A percentile compares a stretch with the other conserved stretches of the same genome.
Evolutionary conservation across 2,888 invertebrate species (phyloP).

Genomic region (Shargacucullia verbasci): DNA sequence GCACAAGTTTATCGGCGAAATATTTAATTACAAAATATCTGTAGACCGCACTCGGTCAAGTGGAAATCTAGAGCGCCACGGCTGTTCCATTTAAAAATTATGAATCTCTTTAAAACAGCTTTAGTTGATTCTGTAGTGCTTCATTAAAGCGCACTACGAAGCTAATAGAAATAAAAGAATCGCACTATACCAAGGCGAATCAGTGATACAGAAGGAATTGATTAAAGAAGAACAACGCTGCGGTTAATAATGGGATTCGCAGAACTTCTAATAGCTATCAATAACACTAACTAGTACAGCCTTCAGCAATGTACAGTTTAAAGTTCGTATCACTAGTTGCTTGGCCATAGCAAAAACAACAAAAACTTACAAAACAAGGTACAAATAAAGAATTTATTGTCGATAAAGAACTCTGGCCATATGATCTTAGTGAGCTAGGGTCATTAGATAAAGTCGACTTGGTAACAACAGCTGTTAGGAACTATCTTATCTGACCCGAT

Average conservation of each 20-base stretch:
- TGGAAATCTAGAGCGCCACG: conserved; percentile 21
- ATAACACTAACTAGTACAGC: conserved; percentile 14
- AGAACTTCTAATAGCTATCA: conserved; percentile 28
- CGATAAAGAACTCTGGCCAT: conserved; percentile 30
- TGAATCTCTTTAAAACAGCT: conserved; percentile 5
- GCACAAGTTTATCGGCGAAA: conserved; percentile 52
- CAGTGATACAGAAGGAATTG: conserved; percentile 25
- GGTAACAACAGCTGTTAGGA: conserved; percentile 63
- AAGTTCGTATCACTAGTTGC: conserved; percentile 26
- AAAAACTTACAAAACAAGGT: conserved; percentile 26
- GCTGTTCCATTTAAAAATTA: conserved; percentile 21
- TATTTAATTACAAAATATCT: conserved; percentile 58
- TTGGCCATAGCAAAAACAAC: conserved; percentile 3
- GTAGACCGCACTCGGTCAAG: conserved; percentile 35
- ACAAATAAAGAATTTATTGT: conserved; percentile 17
- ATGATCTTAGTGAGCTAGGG: conserved; percentile 46
- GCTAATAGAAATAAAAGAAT: conserved; percentile 8
- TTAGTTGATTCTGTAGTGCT: conserved; percentile 5
- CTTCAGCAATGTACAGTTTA: conserved; percentile 24
- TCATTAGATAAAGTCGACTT: conserved; percentile 57
- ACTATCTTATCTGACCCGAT: conserved; percentile 64
- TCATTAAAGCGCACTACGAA: conserved; percentile 2
- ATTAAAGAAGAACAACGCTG: conserved; percentile 38
- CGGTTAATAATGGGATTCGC: conserved; percentile 31
- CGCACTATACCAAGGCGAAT: too few relatives aligned